Conservation (phyloP, 2,797 vertebrate species). For the Lates japonicus region DNA sequence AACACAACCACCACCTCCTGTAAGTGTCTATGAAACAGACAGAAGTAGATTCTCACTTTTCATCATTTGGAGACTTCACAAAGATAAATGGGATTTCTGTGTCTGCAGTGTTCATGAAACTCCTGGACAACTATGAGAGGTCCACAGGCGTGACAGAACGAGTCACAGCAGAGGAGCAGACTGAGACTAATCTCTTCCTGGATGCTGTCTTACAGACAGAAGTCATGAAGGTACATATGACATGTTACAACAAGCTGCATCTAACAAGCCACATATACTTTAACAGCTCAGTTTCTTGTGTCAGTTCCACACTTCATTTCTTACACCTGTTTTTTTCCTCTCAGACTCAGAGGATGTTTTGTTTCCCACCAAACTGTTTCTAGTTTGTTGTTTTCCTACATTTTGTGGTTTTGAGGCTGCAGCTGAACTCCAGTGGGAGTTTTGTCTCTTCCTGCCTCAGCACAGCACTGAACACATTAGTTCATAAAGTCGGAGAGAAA, state of each 20-base stretch:
- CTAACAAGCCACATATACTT: background rate
- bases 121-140: constrained; percentile 92
- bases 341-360: background rate
- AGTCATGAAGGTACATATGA: constrained; percentile 88
- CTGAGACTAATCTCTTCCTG: constrained; percentile 88
- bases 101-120: constrained; percentile 84
- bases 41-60: background rate
- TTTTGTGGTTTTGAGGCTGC: constrained; percentile 26
- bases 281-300: background rate
- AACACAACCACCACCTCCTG: constrained; percentile 84
- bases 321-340: constrained; percentile 9
- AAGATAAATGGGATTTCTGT: background rate
- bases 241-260: constrained; percentile 18
- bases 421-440: constrained; percentile 48
- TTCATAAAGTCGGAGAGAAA: constrained; percentile 25
- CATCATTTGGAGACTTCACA: background rate
- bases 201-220: constrained; percentile 88
- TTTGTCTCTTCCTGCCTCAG: constrained; percentile 45
- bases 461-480: constrained; percentile 36
- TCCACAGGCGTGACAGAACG: constrained; percentile 87
- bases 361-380: constrained; percentile 6
- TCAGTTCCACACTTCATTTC: background rate
- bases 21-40: constrained; percentile 67
- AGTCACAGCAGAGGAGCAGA: constrained; percentile 87
- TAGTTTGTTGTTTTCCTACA: constrained; percentile 3